Percentiles rank a stretch among this genome's conserved stretches.
phyloP scores from a whole-genome alignment of 2,888 invertebrate species.

The Tenthredo notha region DNA sequence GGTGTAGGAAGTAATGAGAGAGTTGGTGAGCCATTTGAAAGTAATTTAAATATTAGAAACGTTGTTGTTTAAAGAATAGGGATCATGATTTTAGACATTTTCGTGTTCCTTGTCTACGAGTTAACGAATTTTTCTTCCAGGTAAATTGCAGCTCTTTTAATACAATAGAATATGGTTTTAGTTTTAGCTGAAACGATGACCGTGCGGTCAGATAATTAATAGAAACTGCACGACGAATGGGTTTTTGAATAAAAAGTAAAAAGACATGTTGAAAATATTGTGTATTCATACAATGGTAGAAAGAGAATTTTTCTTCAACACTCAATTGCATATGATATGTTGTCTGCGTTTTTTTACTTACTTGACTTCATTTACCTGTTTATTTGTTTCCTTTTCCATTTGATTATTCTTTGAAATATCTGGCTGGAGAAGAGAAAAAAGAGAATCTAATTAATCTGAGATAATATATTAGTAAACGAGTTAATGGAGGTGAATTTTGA shows the following conservation, averaged over 20 bases:
- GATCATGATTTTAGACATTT: not conserved
- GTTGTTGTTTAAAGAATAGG: constrained; percentile 7
- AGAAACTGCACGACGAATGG: constrained; percentile 42
- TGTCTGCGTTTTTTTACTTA: constrained; percentile 11
- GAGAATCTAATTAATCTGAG: constrained; percentile 26
- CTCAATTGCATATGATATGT: constrained; percentile 7
- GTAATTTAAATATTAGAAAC: constrained; percentile 20
- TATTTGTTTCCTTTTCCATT: not conserved
- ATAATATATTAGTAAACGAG: constrained; percentile 6
- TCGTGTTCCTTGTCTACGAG: not conserved
- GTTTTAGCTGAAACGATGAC: constrained; percentile 4
- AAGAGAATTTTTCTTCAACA: not conserved
- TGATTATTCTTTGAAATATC: constrained; percentile 11
- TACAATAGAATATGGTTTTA: not conserved
- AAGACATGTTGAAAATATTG: not conserved
- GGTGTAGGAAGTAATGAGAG: constrained; percentile 31
- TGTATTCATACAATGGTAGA: not conserved
- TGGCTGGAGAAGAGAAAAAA: constrained; percentile 25
- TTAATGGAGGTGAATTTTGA: constrained; percentile 67
- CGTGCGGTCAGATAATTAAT: not conserved
- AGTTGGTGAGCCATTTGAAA: not conserved
- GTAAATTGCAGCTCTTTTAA: constrained; percentile 22
- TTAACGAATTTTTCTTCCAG: constrained; percentile 41
- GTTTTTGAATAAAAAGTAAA: constrained; percentile 23
- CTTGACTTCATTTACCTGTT: not conserved